Evolutionary conservation across 1,140 invertebrate species (phyloP), one percentile per base, ranked within the genome.

Genomic region (Oppia nitens): DNA sequence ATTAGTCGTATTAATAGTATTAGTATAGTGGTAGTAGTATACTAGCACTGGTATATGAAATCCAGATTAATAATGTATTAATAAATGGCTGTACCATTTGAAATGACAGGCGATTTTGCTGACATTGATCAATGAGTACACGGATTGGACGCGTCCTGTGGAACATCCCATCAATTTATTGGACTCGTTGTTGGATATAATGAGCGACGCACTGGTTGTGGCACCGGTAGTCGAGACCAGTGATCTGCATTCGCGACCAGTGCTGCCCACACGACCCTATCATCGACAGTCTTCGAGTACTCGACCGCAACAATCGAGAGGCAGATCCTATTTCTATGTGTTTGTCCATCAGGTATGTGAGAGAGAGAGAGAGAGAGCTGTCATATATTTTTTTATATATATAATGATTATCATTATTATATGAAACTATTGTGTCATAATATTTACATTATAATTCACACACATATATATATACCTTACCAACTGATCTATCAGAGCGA

Each of bases 81-180:
- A n/a, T n/a, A n/a, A n/a, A n/a, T n/a, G n/a, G n/a, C n/a, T n/a
- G n/a, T n/a, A n/a, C n/a, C n/a, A n/a, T n/a, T n/a, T n/a, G n/a
- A n/a, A n/a, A n/a, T n/a, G n/a, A n/a, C n/a, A 62, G 66, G 93
- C 98, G 73, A 94, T 98, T 69, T 94, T 93, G 73, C 89, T 93
- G 66, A 95, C 87, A 28, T 75, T 91, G 53, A 84, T 87, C 71
- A 92, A 91, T 70, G 87, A 92, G 69, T 92, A 92, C 72, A 91
- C 87, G 49, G 87, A 92, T 69, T 92, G 87, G 87, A 86, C 88
- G 68, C 78, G 82, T 64, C 78, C 84, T 62, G 57, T 89, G 3
- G 64, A 87, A 77, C 74, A 85, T 82, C 71, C 82, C 62, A 82
- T 66, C 67, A 75, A 79, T 66, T 80, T 84, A 12, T 72, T 84